These are phyloP conservation scores for Drymodes brunneopygia DNA, from an alignment of 2,113 vertebrate genomes.

Conservation along the genomic window DNA sequence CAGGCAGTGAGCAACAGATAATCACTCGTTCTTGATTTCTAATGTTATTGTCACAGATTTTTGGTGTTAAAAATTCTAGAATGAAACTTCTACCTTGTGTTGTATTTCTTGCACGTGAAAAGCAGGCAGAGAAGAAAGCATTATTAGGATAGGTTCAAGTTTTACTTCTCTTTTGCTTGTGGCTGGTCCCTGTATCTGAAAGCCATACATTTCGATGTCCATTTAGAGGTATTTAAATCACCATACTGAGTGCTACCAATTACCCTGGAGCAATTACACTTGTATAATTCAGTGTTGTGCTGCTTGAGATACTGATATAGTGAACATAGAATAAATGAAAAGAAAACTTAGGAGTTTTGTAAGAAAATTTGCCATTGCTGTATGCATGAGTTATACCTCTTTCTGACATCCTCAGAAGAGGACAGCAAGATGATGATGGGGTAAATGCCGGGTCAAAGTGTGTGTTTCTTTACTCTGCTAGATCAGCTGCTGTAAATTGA, in stretches of 20 bases:
- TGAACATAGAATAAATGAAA: background rate
- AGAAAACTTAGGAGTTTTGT: background rate
- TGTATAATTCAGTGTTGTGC: background rate
- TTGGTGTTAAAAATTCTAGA: background rate
- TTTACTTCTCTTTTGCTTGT: background rate
- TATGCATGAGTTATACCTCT: background rate
- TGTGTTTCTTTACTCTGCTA: background rate
- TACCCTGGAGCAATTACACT: background rate
- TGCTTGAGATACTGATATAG: background rate
- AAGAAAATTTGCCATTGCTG: background rate
- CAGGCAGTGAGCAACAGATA: background rate
- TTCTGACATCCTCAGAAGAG: background rate
- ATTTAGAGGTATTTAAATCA: background rate
- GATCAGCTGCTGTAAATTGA: background rate
- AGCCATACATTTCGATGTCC: background rate
- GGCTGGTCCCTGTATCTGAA: background rate
- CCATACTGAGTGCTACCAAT: background rate
- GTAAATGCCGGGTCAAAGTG: background rate
- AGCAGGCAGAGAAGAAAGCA: background rate
- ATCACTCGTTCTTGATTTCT: background rate
- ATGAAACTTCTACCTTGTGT: background rate
- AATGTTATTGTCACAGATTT: background rate
- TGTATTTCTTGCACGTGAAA: background rate
- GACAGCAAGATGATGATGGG: background rate
- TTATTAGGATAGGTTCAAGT: background rate